These are phyloP conservation scores for Apamea monoglypha DNA, from an alignment of 2,888 invertebrate genomes.

Conservation along the genomic window DNA sequence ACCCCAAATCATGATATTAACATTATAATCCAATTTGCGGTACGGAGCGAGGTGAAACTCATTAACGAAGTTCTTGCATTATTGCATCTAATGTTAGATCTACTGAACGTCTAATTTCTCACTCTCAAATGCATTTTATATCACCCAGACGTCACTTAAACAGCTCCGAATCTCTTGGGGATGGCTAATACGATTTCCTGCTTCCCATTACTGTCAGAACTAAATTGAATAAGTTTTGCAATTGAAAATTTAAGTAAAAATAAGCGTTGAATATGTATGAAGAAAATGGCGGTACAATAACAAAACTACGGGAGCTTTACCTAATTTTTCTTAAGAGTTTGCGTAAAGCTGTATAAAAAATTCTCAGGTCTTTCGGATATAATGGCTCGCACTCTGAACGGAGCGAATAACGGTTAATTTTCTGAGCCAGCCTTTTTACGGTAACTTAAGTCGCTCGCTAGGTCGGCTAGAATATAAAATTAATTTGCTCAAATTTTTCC, in stretches of 20 bases:
- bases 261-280: slow-evolving; percentile 58
- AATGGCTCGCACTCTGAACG: slow-evolving; percentile 50
- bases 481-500: slow-evolving; percentile 43
- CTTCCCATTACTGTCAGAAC: slow-evolving; percentile 80
- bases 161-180: slow-evolving; percentile 72
- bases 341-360: slow-evolving; percentile 49
- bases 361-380: slow-evolving; percentile 46
- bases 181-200: slow-evolving; percentile 79
- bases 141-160: slow-evolving; percentile 73
- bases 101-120: slow-evolving; percentile 70
- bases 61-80: slow-evolving; percentile 87
- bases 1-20: slow-evolving; percentile 86
- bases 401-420: slow-evolving; percentile 46
- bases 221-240: slow-evolving; percentile 78
- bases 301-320: slow-evolving; percentile 49
- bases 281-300: slow-evolving; percentile 50
- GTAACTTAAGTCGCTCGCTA: slow-evolving; percentile 46
- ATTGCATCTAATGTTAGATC: slow-evolving; percentile 84
- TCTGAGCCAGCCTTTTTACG: slow-evolving; percentile 55
- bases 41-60: slow-evolving; percentile 85
- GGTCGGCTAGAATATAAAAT: slow-evolving; percentile 54
- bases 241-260: slow-evolving; percentile 63
- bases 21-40: slow-evolving; percentile 89
- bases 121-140: slow-evolving; percentile 83
- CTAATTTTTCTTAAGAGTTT: slow-evolving; percentile 43